These are phyloP conservation scores for Clepsis dumicolana DNA, from an alignment of 2,888 invertebrate genomes.

Conservation along the genomic window DNA sequence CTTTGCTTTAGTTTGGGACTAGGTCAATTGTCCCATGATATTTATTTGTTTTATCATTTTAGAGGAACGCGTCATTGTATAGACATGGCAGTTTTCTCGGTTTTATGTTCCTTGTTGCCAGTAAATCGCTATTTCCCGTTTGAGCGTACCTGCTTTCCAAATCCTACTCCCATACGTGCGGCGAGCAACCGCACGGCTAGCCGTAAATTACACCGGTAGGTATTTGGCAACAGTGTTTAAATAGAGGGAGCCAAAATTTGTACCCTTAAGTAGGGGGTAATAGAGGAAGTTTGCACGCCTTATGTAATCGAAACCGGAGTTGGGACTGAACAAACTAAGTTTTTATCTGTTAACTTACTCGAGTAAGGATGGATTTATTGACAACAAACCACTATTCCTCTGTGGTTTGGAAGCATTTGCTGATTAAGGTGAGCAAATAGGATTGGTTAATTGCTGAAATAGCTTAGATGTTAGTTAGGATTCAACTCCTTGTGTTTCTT, in stretches of 20 bases:
- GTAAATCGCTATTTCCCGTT: conserved; percentile 15
- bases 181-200: conserved; percentile 64
- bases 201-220: conserved; percentile 74
- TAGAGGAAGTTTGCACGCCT: conserved; percentile 72
- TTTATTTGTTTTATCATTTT: too few relatives aligned
- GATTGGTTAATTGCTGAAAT: neutral
- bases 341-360: conserved; percentile 75
- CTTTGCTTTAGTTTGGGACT: too few relatives aligned
- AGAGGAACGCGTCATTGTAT: too few relatives aligned
- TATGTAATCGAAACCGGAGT: conserved; percentile 71
- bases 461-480: neutral
- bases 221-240: conserved; percentile 74
- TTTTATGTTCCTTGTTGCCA: too few relatives aligned
- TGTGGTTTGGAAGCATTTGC: conserved; percentile 33
- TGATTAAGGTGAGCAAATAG: conserved; percentile 24
- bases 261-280: conserved; percentile 74
- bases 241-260: conserved; percentile 73
- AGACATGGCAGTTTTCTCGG: too few relatives aligned
- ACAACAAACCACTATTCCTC: conserved; percentile 57
- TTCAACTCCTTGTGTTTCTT: neutral
- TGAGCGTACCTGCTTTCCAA: conserved; percentile 46
- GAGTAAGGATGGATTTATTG: conserved; percentile 68
- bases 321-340: conserved; percentile 68
- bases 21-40: too few relatives aligned
- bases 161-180: conserved; percentile 54